A percentile compares a stretch with the other conserved stretches of the same genome.
phyloP scores from a whole-genome alignment of 2,113 vertebrate species.

The Pedetes capensis region DNA sequence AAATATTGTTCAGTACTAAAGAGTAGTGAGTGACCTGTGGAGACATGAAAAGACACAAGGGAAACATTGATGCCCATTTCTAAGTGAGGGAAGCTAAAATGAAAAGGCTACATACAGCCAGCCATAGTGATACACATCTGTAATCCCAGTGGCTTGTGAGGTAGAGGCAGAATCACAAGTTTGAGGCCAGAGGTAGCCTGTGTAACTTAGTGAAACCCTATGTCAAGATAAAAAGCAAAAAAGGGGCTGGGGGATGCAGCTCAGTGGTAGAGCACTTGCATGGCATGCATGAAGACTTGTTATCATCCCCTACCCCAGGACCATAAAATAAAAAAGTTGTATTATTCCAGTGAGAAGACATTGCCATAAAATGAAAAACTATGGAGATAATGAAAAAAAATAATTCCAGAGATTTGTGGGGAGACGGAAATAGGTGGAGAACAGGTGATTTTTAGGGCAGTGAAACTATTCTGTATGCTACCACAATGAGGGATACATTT shows the following conservation, averaged over 20 bases:
- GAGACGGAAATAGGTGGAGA: neutral
- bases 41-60: neutral
- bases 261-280: too few relatives aligned
- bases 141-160: too few relatives aligned
- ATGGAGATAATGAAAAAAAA: neutral
- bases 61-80: neutral
- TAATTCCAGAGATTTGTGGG: neutral
- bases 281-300: too few relatives aligned
- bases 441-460: neutral
- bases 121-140: too few relatives aligned
- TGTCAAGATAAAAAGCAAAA: too few relatives aligned
- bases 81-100: neutral
- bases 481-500: neutral
- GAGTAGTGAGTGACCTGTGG: neutral
- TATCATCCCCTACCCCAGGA: too few relatives aligned
- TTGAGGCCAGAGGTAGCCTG: too few relatives aligned
- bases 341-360: neutral
- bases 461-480: neutral
- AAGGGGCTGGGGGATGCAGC: too few relatives aligned
- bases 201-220: too few relatives aligned
- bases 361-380: neutral
- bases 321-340: too few relatives aligned
- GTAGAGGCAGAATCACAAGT: too few relatives aligned
- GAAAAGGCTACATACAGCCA: neutral
- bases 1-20: neutral